These are phyloP conservation scores for Calephelis perditalis DNA, from an alignment of 2,888 invertebrate genomes.

Conservation along the genomic window DNA sequence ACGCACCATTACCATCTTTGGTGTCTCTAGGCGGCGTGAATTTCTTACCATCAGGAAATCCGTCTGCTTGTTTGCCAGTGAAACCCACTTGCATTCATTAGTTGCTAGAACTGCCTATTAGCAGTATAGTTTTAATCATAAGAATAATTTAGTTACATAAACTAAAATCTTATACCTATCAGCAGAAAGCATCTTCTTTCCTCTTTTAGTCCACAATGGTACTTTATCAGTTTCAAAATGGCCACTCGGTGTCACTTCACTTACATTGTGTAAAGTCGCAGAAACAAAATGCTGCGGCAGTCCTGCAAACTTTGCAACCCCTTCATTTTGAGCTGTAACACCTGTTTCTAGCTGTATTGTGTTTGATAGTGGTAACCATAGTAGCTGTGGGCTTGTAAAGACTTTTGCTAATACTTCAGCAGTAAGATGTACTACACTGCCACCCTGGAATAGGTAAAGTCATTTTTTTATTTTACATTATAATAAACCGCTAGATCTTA, in stretches of 20 bases:
- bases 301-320: slow-evolving; percentile 85
- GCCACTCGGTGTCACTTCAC: slow-evolving; percentile 81
- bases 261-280: slow-evolving; percentile 84
- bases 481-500: too few relatives aligned
- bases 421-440: slow-evolving; percentile 89
- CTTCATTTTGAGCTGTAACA: slow-evolving; percentile 80
- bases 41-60: too few relatives aligned
- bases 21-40: too few relatives aligned
- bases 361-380: slow-evolving; percentile 85
- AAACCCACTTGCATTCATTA: too few relatives aligned
- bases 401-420: slow-evolving; percentile 85
- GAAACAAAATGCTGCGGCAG: slow-evolving; percentile 64
- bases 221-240: slow-evolving; percentile 84
- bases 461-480: neutral
- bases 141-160: too few relatives aligned
- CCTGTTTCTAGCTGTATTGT: slow-evolving; percentile 82
- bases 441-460: slow-evolving; percentile 79
- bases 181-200: slow-evolving; percentile 82
- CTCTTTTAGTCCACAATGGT: slow-evolving; percentile 88
- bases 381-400: slow-evolving; percentile 76
- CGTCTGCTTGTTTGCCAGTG: too few relatives aligned
- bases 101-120: too few relatives aligned
- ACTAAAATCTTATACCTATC: slow-evolving; percentile 59
- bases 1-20: too few relatives aligned
- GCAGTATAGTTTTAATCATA: too few relatives aligned